Evolutionary conservation across 2,888 invertebrate species (phyloP), one percentile per base, ranked within the genome.

Genomic region (Chrysina gloriosa): DNA sequence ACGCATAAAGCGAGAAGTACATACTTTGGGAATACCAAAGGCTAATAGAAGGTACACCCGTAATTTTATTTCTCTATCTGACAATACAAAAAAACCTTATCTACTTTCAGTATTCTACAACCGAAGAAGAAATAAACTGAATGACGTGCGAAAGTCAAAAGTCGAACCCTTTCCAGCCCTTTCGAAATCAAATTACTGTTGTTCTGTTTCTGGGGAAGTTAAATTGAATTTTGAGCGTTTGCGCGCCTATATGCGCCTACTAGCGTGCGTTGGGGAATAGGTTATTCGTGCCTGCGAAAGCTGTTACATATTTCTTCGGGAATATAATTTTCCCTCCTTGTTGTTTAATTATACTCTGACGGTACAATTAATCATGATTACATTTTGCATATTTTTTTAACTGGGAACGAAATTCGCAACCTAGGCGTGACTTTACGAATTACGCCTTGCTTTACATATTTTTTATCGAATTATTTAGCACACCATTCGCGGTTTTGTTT

Each of bases 291-390:
- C 5, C 14, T 16, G 11, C 9, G 39, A 39, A 21, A 31, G 42
- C 21, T 19, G 61, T 47, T 61, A 66, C 61, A 58, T 58, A 58
- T 66, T 66, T 47, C 61, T 58, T 61, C 14, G 19, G 39, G 42
- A 48, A 23, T 29, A 61, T 48, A 61, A 61, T 66, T 66, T 66
- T 61, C 66, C 34, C 45, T 61, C 58, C 21, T 61, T 66, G 66
- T 61, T 61, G 66, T 66, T 66, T 66, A 66, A 66, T 66, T 66
- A 66, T 47, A 45, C 61, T 47, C 45, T 66, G 58, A 61, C 29
- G 58, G 58, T 45, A 58, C 61, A 29, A 61, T 66, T 66, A 61
- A 66, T 66, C 61, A 66, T 66, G 66, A 45, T 66, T 66, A 66
- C 42, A 19, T 61, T 66, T 47, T 66, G 29, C 66, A 65, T 65